phyloP scores from a whole-genome alignment of 2,888 invertebrate species.

The Temnothorax unifasciatus region DNA sequence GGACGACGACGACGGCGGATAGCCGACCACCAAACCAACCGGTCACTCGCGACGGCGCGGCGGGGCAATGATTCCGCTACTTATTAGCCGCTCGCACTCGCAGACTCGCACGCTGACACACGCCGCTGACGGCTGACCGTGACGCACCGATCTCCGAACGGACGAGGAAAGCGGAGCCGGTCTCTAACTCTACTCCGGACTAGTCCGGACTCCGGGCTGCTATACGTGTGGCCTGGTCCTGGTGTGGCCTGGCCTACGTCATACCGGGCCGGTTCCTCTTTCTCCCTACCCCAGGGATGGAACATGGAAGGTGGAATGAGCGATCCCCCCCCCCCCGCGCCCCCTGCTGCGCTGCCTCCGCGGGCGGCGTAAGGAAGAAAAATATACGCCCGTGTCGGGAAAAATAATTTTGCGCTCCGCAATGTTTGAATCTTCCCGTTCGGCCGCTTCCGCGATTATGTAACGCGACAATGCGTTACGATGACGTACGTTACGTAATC shows the following conservation, averaged over 20 bases:
- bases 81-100: constrained; percentile 2
- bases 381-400: not conserved
- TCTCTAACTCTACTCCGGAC: not conserved
- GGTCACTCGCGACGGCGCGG: not conserved
- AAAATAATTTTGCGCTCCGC: not conserved
- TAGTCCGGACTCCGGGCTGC: constrained; percentile 12
- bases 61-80: not conserved
- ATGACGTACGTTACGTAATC: constrained; percentile 11
- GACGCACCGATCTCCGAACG: constrained; percentile 27
- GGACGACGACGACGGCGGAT: not conserved
- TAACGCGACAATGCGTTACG: constrained; percentile 12
- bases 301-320: not conserved
- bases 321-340: not conserved
- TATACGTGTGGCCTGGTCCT: constrained; percentile 38
- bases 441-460: not conserved
- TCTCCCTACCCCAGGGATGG: constrained; percentile 6
- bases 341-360: not conserved
- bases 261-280: constrained; percentile 66
- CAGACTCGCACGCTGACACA: constrained; percentile 5
- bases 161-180: not conserved
- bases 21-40: constrained; percentile 6
- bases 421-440: not conserved
- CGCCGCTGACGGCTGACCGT: constrained; percentile 6
- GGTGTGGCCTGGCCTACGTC: constrained; percentile 66
- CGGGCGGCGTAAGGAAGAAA: not conserved